A percentile compares a stretch with the other conserved stretches of the same genome.
These are phyloP conservation scores for Labia minor DNA, from an alignment of 2,888 invertebrate genomes.

Conservation along the genomic window DNA sequence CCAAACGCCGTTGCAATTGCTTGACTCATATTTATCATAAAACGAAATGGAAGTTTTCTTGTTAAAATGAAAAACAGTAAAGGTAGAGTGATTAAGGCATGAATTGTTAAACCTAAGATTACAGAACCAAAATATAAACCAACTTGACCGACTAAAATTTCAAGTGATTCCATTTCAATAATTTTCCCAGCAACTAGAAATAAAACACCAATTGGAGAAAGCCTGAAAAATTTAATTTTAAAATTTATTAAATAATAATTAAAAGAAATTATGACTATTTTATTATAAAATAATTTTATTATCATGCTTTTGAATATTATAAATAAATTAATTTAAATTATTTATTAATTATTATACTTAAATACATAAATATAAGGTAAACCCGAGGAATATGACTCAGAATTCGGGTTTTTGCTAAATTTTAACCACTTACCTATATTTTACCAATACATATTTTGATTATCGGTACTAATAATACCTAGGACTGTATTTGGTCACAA, in stretches of 20 bases:
- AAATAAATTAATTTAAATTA: not conserved
- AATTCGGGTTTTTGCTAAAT: too few species aligned
- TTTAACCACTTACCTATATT: too few species aligned
- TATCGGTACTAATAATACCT: too few species aligned
- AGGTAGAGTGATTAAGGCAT: constrained; percentile 41
- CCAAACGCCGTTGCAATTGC: constrained; percentile 25
- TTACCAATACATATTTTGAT: too few species aligned
- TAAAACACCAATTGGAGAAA: constrained; percentile 33
- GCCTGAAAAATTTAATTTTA: constrained; percentile 28
- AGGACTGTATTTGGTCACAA: too few species aligned
- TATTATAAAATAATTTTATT: constrained; percentile 18
- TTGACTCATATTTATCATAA: constrained; percentile 30
- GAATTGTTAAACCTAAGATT: constrained; percentile 38
- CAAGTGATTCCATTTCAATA: constrained; percentile 37
- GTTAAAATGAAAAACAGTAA: constrained; percentile 37
- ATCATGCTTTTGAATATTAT: not conserved
- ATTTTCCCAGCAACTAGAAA: constrained; percentile 37
- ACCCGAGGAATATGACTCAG: too few species aligned
- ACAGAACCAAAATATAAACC: constrained; percentile 43
- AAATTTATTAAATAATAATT: constrained; percentile 24
- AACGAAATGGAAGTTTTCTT: constrained; percentile 37
- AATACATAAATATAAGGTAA: too few species aligned
- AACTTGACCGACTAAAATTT: constrained; percentile 37
- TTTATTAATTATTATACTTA: not conserved
- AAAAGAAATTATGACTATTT: constrained; percentile 21